Evolutionary conservation across 2,113 vertebrate species (phyloP), one percentile per base, ranked within the genome.

Genomic region (Perognathus longimembris): DNA sequence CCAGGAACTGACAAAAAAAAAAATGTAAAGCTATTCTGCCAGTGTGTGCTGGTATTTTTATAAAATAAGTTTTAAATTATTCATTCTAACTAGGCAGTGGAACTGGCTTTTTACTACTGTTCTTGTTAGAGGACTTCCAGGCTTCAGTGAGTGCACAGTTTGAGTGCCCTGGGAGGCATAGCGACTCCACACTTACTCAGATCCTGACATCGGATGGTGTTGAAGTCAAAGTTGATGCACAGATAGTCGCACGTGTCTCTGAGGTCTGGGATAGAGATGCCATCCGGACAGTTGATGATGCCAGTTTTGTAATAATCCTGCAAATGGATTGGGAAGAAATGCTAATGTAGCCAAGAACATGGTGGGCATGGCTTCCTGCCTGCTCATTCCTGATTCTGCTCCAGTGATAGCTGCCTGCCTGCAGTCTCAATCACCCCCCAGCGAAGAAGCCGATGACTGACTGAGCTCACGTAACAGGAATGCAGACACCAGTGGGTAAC

Each of bases 221-320:
- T 98, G 97, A 98, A 98, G 93, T 98, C 98, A 90, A 98, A 98
- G 94, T 98, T 98, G 94, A 98, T 98, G 96, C 98, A 98, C 83
- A 98, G 98, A 92, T 98, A 98, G 96, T 98, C 98, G 1, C 98
- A 98, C 0, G 98, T 98, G 82, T 98, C 98, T 82, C 98, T 97
- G 36, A 98, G 98, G 93, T 98, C 98, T 78, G 98, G 98, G 91
- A 98, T 98, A 89, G 97, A 98, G 96, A 98, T 98, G 73, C 98
- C 98, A 92, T 98, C 98, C 6, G 98, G 98, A 89, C 98, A 99
- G 82, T 98, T 98, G 96, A 99, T 98, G 76, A 98, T 96, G 67
- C 98, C 98, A 0, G 97, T 98, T 97, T 98, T 98, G 94, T 99
- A 99, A 95, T 98, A 99, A 96, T 99, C 98, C 98, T 99, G 96